Percentiles rank a stretch among this genome's conserved stretches.
Conservation (phyloP, 2,797 vertebrate species). For the Thamnophis elegans region DNA sequence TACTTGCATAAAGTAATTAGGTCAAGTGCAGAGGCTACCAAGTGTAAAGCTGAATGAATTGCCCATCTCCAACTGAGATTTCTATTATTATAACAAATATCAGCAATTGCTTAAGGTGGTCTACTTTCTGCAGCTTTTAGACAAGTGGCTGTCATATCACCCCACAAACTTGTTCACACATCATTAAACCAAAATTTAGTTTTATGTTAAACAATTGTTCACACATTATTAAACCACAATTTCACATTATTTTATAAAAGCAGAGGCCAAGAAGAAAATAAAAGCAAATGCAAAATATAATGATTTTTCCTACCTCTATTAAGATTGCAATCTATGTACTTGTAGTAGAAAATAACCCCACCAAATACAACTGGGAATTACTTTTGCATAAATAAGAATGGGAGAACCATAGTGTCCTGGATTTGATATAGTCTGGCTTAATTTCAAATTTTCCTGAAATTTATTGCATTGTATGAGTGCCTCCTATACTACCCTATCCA, state of each 20-base stretch:
- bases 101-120: conserved; percentile 23
- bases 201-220: too few species aligned
- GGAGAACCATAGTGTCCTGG: background rate
- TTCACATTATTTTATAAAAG: background rate
- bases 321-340: background rate
- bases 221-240: background rate
- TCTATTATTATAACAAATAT: conserved; percentile 55
- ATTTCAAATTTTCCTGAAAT: background rate
- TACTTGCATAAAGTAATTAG: conserved; percentile 26
- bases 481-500: background rate
- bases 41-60: conserved; percentile 25
- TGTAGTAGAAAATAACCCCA: background rate
- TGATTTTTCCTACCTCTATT: background rate
- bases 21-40: conserved; percentile 25
- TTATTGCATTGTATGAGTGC: background rate
- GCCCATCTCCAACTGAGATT: conserved; percentile 41
- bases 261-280: background rate
- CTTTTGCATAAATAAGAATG: background rate
- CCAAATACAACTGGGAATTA: background rate
- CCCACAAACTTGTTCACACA: background rate
- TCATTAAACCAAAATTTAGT: background rate
- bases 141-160: too few species aligned
- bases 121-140: background rate
- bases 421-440: background rate
- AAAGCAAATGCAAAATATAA: background rate